Evolutionary conservation across 2,888 invertebrate species (phyloP), one percentile per base, ranked within the genome.

Genomic region (Hoplodrina ambigua): DNA sequence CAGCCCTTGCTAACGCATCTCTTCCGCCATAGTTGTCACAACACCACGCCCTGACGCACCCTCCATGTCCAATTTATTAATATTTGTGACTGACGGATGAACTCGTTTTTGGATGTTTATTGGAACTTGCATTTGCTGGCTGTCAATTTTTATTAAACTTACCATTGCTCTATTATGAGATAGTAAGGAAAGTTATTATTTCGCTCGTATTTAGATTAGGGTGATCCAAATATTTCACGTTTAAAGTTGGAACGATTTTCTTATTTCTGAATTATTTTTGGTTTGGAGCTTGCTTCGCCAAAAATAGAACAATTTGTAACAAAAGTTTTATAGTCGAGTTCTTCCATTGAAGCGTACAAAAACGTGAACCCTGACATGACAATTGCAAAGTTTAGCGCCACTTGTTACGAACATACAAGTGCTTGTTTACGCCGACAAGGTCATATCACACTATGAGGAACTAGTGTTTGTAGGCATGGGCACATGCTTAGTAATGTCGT

Each of bases 1-100:
- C 75, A 83, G 83, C 84, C 86, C 86, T 85, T 85, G 84, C 86
- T 93, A 93, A 94, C 89, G 72, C 85, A 90, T 50, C 78, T 87
- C 93, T 93, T 93, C 94, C 94, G 94, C 88, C 86, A 87, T 88
- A 82, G 83, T 85, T 92, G 95, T 95, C 95, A 95, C 88, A 95
- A 95, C 94, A 94, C 87, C 87, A 91, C 93, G 91, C 93, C 94
- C 92, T 83, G 81, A 78, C 75, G 69, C 86, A 88, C 91, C 90
- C 91, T 88, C 86, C 78, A 76, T 78, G 81, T 78, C 86, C 88
- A 89, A 90, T 89, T 90, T 86, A 89, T 86, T 85, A 84, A 77
- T 85, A 83, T 85, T 86, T 82, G 69, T 73, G 84, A 85, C 86
- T 85, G 88, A 87, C 88, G 87, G 90, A 91, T 87, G 86, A 86